Conservation (phyloP, 2,113 vertebrate species). For the Burhinus oedicnemus region DNA sequence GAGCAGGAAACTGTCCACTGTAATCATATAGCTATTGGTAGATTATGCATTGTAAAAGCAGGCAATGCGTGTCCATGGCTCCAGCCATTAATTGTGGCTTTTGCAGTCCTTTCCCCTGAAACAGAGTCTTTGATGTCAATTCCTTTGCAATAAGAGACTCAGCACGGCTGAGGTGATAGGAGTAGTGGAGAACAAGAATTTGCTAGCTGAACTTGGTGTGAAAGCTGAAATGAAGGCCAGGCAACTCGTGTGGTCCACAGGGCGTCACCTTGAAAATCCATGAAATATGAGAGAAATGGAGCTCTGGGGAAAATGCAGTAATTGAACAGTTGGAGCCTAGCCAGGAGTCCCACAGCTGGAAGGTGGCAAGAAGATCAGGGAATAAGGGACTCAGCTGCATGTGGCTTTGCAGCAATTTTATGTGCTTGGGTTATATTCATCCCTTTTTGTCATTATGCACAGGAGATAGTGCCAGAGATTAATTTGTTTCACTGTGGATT, state of each 20-base stretch:
- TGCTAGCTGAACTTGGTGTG: not conserved
- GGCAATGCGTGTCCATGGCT: accelerated
- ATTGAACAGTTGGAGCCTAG: not conserved
- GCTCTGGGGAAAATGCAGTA: not conserved
- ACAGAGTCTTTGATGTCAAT: not conserved
- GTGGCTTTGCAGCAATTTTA: not conserved
- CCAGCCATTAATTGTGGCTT: not conserved
- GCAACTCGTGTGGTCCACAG: not conserved
- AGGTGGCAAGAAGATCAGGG: not conserved
- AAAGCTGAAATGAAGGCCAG: not conserved
- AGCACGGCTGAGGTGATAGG: not conserved
- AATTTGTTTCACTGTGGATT: not conserved
- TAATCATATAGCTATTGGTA: not conserved
- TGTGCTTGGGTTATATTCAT: not conserved
- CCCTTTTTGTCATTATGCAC: not conserved
- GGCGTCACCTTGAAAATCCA: not conserved
- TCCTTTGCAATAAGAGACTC: not conserved
- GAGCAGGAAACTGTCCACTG: not conserved
- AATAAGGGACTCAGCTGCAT: not conserved
- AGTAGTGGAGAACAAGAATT: not conserved
- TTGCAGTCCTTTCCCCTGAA: not conserved
- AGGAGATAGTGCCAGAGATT: not conserved
- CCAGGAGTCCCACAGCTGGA: not conserved
- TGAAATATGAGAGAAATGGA: not conserved
- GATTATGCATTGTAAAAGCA: not conserved